Evolutionary conservation across 2,113 vertebrate genomes (phyloP), one percentile per base, ranked within the genome.

Genomic region (Ptychochromis oligacanthus): DNA sequence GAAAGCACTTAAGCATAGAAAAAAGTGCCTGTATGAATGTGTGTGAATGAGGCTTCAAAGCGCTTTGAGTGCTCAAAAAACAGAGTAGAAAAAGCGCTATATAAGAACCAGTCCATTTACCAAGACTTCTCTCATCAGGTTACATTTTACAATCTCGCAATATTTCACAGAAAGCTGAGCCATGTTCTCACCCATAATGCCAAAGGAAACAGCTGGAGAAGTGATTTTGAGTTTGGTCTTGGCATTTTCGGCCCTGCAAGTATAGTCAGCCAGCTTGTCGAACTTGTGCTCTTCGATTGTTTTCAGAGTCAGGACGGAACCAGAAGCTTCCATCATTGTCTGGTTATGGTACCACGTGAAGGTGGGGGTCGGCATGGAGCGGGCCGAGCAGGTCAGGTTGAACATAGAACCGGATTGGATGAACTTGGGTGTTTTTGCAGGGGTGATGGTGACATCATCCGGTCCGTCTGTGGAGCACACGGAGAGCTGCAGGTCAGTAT

Each of bases 391-490:
- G 3, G 85, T 43, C 56, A 96, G 54, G 26, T n/a, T 95, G 79
- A 96, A 70, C 79, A 79, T 58, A 6, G 91, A 88, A 1, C 88
- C 88, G 17, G 84, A 46, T 10, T 2, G 3, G 10, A 94, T 4
- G 31, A 75, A 59, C 4, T 2, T 0, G 0, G 15, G 6, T 2
- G 8, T 1, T 0, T 43, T 79, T 0, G 11, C 1, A 5, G 88
- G 65, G 0, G 2, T 72, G 72, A 93, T 20, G 17, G 4, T 8
- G 54, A 93, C 54, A 0, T 7, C 3, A 0, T 95, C 96, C 0
- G 96, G 96, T 36, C 96, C 96, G 15, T 95, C 96, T 96, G 84
- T 36, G 80, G 70, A 80, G 38, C 17, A 77, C 7, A 22, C 2
- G 49, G 18, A 55, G 9, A 55, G n/a, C n/a, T n/a, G n/a, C n/a